A percentile compares a stretch with the other conserved stretches of the same genome.
These are phyloP conservation scores for Phalacrocorax pelagicus DNA, from an alignment of 2,113 vertebrate species.

Conservation along the genomic window DNA sequence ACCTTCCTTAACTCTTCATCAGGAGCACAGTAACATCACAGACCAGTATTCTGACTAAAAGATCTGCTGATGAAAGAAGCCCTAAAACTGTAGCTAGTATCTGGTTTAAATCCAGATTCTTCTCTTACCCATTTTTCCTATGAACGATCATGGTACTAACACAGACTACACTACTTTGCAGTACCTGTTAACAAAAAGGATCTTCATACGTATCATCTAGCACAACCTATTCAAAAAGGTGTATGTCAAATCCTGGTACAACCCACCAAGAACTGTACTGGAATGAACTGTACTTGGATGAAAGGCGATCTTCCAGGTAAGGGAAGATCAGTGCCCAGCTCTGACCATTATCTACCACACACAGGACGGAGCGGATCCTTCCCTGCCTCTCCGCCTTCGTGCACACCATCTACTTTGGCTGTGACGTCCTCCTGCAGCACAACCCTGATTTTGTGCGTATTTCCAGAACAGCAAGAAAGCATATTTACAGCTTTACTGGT, in stretches of 20 bases:
- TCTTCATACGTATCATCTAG: not conserved
- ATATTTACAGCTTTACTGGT: not conserved
- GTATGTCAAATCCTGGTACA: not conserved
- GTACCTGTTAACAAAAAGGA: not conserved
- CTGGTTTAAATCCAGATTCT: not conserved
- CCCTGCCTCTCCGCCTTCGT: not conserved
- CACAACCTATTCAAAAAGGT: not conserved
- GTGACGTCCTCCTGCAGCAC: not conserved
- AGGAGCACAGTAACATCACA: not conserved
- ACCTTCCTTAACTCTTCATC: not conserved
- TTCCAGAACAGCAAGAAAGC: not conserved
- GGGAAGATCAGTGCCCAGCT: not conserved
- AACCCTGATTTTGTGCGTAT: not conserved
- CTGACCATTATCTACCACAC: not conserved
- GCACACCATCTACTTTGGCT: not conserved
- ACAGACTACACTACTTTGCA: not conserved
- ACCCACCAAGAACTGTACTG: not conserved
- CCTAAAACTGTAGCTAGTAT: not conserved
- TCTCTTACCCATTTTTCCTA: not conserved
- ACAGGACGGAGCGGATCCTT: not conserved
- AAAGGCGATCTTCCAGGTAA: not conserved
- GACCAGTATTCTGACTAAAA: not conserved
- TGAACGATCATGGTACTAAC: fast-evolving
- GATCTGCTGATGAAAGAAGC: not conserved
- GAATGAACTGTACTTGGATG: not conserved